Percentiles rank a stretch among this genome's conserved stretches.
These are phyloP conservation scores for Melieria omissa DNA, from an alignment of 2,888 invertebrate species.

Conservation along the genomic window DNA sequence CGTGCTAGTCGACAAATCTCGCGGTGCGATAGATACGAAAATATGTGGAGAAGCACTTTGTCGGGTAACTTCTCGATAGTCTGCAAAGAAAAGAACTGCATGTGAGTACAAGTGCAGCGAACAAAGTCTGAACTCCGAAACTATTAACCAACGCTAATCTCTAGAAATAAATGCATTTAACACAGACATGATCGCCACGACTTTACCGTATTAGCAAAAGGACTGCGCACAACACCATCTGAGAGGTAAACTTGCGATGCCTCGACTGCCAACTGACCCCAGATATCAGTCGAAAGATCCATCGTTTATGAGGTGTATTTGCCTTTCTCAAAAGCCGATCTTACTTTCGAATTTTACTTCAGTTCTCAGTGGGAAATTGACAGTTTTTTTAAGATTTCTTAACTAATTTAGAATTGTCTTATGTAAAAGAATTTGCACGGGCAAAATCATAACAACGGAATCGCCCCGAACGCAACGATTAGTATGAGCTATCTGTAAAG, in stretches of 20 bases:
- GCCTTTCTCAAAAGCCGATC: constrained; percentile 13
- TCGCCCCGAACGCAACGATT: constrained; percentile 44
- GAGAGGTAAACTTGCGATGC: constrained; percentile 86
- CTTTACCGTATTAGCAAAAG: constrained; percentile 84
- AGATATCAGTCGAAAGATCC: constrained; percentile 83
- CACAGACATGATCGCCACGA: neutral
- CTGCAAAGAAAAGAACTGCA: constrained; percentile 69
- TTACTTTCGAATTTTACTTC: constrained; percentile 8
- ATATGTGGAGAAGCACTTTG: constrained; percentile 93
- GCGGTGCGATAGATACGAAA: constrained; percentile 91
- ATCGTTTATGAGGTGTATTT: constrained; percentile 61
- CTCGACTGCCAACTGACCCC: constrained; percentile 90
- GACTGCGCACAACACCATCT: constrained; percentile 83
- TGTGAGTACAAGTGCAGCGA: neutral
- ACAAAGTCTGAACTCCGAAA: no score
- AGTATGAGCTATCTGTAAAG: constrained; percentile 44
- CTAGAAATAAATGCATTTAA: neutral
- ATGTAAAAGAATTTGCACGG: constrained; percentile 34
- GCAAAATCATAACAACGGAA: constrained; percentile 26
- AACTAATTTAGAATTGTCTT: constrained; percentile 28
- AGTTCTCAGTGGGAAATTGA: constrained; percentile 3
- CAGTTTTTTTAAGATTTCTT: neutral
- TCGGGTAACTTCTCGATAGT: constrained; percentile 97
- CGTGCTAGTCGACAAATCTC: constrained; percentile 94
- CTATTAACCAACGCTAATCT: no score